phyloP scores from a whole-genome alignment of 1,140 invertebrate species.

The Mizuhopecten yessoensis region DNA sequence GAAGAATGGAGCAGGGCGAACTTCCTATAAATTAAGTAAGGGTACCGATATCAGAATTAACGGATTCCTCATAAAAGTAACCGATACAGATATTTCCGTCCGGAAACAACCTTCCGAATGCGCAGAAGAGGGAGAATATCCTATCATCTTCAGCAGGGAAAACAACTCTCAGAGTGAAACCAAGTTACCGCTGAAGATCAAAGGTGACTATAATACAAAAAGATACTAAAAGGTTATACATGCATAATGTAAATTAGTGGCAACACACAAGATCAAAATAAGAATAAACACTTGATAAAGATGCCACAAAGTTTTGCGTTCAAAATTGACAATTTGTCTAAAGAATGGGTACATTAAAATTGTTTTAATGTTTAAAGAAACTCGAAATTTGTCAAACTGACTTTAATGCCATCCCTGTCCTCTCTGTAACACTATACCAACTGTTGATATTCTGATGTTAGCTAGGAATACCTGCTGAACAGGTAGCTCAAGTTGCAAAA shows the following conservation, averaged over 20 bases:
- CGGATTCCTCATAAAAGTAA: neutral
- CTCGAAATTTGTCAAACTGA: neutral
- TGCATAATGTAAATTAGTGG: neutral
- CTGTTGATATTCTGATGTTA: too few relatives aligned
- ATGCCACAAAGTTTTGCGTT: too few relatives aligned
- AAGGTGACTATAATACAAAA: neutral
- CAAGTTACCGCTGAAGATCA: neutral
- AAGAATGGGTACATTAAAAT: neutral
- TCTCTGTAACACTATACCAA: too few relatives aligned
- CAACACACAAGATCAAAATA: neutral
- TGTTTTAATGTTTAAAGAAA: neutral
- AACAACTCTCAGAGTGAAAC: neutral
- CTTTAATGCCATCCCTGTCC: too few relatives aligned
- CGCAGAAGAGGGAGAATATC: neutral
- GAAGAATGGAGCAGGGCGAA: neutral
- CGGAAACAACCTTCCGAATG: neutral
- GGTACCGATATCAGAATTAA: neutral
- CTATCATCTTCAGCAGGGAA: neutral
- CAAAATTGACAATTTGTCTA: neutral
- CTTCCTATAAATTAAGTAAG: neutral
- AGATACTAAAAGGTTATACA: neutral
- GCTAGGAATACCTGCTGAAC: too few relatives aligned
- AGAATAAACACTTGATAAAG: too few relatives aligned
- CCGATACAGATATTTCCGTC: neutral
- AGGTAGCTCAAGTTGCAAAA: too few relatives aligned